Percentiles rank a stretch among this genome's conserved stretches.
Evolutionary conservation across 2,888 invertebrate species (phyloP).

Genomic region (Choreutis nemorana): DNA sequence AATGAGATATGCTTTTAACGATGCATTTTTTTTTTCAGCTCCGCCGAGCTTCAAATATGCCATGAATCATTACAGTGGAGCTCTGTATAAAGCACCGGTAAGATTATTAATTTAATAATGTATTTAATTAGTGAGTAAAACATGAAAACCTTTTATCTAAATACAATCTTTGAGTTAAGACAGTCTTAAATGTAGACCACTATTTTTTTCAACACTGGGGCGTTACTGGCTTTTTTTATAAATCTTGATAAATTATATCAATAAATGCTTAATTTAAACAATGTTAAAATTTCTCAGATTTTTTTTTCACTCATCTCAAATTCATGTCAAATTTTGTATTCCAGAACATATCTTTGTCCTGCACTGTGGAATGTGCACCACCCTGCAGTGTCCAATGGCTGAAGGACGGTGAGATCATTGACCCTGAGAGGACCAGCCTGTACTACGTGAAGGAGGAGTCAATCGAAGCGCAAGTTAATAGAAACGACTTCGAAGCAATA

Average conservation of each 20-base stretch:
- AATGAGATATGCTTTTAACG: no score
- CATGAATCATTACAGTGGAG: constrained; percentile 82
- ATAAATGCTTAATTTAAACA: no score
- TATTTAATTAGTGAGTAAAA: no score
- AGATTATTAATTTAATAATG: no score
- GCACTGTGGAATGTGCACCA: constrained; percentile 90
- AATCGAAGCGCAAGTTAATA: constrained; percentile 76
- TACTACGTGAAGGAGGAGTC: constrained; percentile 75
- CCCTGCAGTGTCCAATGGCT: constrained; percentile 86
- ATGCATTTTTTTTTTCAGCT: constrained; percentile 67
- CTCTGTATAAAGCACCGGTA: constrained; percentile 74
- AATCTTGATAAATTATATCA: no score
- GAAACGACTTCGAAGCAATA: constrained; percentile 89
- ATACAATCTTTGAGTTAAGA: no score
- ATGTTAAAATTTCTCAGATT: no score
- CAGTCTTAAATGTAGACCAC: no score
- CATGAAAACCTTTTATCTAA: no score
- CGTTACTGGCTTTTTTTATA: no score
- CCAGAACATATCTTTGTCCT: constrained; percentile 78
- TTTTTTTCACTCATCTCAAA: constrained; percentile 1
- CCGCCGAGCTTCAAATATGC: constrained; percentile 89
- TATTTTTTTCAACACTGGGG: no score
- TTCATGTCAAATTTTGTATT: no score
- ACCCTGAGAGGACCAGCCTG: constrained; percentile 65
- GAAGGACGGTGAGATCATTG: constrained; percentile 77